Conservation (phyloP, 1,140 invertebrate species). For the Pinna nobilis region DNA sequence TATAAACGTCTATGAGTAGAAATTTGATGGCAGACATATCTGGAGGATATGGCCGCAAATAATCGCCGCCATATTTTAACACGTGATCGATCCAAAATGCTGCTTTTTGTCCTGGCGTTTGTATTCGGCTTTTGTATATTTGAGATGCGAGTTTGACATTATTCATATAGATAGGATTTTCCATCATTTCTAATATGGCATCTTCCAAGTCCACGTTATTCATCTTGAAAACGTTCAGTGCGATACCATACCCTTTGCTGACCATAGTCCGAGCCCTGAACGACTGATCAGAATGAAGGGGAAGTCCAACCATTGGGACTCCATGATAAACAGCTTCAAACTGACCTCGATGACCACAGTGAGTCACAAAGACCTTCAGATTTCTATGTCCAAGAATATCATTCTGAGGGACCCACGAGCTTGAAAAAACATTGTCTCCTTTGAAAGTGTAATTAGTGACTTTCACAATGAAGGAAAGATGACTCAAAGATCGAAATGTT, state of each 20-base stretch:
- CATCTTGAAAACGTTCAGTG: slow-evolving; percentile 29
- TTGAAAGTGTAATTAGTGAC: slow-evolving; percentile 16
- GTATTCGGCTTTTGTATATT: slow-evolving; percentile 47
- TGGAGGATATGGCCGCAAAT: slow-evolving; percentile 49
- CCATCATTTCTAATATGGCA: slow-evolving; percentile 40
- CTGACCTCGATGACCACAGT: slow-evolving; percentile 55
- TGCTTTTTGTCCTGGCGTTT: slow-evolving; percentile 44
- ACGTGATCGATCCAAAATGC: slow-evolving; percentile 62
- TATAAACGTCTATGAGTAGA: slow-evolving; percentile 55
- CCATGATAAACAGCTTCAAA: slow-evolving; percentile 59
- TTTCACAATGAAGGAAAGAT: slow-evolving; percentile 41
- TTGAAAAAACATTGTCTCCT: slow-evolving; percentile 36
- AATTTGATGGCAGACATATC: slow-evolving; percentile 57
- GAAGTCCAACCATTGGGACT: slow-evolving; percentile 78
- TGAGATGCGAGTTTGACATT: slow-evolving; percentile 52
- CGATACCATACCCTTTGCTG: slow-evolving; percentile 40
- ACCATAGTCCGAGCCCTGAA: slow-evolving; percentile 68
- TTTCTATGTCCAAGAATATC: slow-evolving; percentile 77
- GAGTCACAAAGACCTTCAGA: slow-evolving; percentile 53
- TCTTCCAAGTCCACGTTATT: slow-evolving; percentile 25
- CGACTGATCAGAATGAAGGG: slow-evolving; percentile 82
- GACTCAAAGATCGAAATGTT: slow-evolving; percentile 25
- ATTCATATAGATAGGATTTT: slow-evolving; percentile 42
- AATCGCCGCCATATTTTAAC: slow-evolving; percentile 57
- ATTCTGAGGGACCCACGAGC: slow-evolving; percentile 58